Conservation (phyloP, 2,888 invertebrate genomes). For the Cheilosia pagana region DNA sequence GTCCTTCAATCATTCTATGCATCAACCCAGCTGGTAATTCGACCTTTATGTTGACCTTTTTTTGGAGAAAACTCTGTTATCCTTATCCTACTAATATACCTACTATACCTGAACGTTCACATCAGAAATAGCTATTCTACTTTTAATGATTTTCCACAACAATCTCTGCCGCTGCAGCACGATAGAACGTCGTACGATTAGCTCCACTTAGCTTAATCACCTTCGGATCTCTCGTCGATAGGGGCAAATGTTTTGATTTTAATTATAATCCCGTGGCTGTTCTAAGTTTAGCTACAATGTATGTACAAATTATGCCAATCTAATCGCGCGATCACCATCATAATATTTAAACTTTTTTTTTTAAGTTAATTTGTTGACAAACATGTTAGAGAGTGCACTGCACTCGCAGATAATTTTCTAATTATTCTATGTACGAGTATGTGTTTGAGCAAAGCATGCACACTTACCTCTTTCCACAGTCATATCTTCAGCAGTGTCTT, state of each 20-base stretch:
- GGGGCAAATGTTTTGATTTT: background rate
- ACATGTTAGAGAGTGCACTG: background rate
- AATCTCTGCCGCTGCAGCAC: too few relatives aligned
- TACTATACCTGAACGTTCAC: too few relatives aligned
- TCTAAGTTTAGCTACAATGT: background rate
- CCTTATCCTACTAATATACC: too few relatives aligned
- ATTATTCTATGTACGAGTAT: too few relatives aligned
- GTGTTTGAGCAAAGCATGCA: background rate
- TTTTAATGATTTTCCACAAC: too few relatives aligned
- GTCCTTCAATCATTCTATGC: too few relatives aligned
- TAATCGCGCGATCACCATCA: background rate
- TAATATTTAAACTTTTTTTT: background rate
- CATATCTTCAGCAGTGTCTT: slow-evolving; percentile 83
- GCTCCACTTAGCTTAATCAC: background rate
- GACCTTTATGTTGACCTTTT: too few relatives aligned
- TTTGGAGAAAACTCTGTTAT: too few relatives aligned
- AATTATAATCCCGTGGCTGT: background rate
- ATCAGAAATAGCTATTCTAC: too few relatives aligned
- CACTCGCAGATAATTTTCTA: background rate
- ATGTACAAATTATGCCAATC: background rate
- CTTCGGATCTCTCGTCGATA: background rate
- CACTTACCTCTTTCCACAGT: slow-evolving; percentile 83
- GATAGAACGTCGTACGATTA: background rate
- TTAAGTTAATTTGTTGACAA: background rate
- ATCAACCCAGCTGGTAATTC: too few relatives aligned